phyloP scores from a whole-genome alignment of 2,888 invertebrate species.

The Graphium colonna region DNA sequence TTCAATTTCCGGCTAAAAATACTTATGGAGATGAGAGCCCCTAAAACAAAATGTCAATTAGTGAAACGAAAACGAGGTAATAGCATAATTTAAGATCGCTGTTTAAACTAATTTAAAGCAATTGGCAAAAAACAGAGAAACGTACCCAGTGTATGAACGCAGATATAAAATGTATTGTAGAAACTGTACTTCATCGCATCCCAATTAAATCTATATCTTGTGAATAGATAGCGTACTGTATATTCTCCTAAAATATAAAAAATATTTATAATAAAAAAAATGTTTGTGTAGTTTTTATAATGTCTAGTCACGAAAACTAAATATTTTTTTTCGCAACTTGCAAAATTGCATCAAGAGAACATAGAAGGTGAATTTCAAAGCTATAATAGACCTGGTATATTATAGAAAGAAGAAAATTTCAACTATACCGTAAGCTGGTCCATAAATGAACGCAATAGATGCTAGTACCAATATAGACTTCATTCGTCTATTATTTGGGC shows the following conservation, averaged over 20 bases:
- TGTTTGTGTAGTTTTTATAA: too few relatives aligned
- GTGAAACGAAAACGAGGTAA: neutral
- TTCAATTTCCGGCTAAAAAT: constrained; percentile 58
- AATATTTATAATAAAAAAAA: neutral
- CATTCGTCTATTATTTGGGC: constrained; percentile 55
- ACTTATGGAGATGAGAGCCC: constrained; percentile 64
- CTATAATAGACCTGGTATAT: too few relatives aligned
- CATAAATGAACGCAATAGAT: constrained; percentile 61
- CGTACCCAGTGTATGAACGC: constrained; percentile 61
- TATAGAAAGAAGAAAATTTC: too few relatives aligned
- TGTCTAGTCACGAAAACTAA: too few relatives aligned
- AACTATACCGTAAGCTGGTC: constrained; percentile 64
- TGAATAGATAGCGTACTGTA: constrained; percentile 66
- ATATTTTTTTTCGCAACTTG: too few relatives aligned
- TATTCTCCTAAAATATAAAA: constrained; percentile 51
- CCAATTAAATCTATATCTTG: constrained; percentile 72
- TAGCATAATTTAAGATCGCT: neutral
- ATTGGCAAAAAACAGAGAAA: constrained; percentile 15
- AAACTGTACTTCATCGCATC: constrained; percentile 70
- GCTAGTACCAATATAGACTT: constrained; percentile 62
- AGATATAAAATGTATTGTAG: constrained; percentile 62
- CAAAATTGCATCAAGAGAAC: too few relatives aligned
- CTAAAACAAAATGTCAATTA: constrained; percentile 36
- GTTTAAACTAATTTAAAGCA: neutral
- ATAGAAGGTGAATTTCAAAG: too few relatives aligned